phyloP scores from a whole-genome alignment of 2,113 vertebrate species.

The Peromyscus maniculatus region DNA sequence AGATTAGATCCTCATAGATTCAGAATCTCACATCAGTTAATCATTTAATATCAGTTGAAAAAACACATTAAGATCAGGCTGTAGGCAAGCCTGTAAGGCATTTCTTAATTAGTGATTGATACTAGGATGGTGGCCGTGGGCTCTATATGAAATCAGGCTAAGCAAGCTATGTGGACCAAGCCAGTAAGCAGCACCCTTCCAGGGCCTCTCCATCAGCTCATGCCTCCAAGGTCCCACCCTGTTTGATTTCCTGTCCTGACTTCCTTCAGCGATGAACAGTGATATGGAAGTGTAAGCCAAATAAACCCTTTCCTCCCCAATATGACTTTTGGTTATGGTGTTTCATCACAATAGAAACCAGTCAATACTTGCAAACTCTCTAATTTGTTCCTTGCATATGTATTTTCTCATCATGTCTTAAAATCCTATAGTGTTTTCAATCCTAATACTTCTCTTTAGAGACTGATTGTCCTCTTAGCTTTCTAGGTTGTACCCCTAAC shows the following conservation, averaged over 20 bases:
- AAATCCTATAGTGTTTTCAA: not conserved
- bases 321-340: not conserved
- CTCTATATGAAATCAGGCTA: not conserved
- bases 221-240: not conserved
- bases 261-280: not conserved
- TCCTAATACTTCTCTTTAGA: not conserved
- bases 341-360: not conserved
- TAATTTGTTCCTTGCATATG: no score
- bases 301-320: not conserved
- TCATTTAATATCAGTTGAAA: not conserved
- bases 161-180: not conserved
- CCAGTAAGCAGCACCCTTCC: not conserved
- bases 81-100: not conserved
- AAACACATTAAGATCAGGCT: not conserved
- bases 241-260: not conserved
- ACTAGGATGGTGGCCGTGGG: not conserved
- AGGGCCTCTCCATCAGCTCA: not conserved
- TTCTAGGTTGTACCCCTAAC: not conserved
- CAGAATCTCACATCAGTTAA: not conserved
- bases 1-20: not conserved
- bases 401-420: not conserved
- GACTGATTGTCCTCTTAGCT: not conserved
- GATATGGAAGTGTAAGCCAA: not conserved
- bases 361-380: not conserved
- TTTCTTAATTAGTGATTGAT: not conserved